Conservation (phyloP, 1,140 invertebrate genomes). For the Cataglyphis hispanica region DNA sequence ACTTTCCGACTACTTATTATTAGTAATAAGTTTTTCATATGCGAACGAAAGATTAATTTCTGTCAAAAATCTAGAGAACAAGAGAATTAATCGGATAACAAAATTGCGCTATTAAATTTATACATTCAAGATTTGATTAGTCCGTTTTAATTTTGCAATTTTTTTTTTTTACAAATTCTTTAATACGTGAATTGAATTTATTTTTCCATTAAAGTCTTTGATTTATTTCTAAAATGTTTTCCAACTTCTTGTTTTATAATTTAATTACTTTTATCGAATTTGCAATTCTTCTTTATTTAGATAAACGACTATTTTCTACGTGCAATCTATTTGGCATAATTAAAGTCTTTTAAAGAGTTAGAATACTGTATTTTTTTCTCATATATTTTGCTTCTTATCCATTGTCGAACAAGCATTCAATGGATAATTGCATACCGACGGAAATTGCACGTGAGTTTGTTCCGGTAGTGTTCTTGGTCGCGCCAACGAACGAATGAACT, state of each 20-base stretch:
- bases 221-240: background rate
- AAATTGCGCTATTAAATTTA: too few relatives aligned
- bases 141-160: background rate
- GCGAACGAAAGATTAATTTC: background rate
- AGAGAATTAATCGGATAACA: background rate
- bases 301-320: background rate
- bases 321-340: background rate
- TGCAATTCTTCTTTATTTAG: background rate
- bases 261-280: background rate
- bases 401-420: background rate
- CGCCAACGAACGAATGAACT: constrained; percentile 40
- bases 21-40: background rate
- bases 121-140: too few relatives aligned
- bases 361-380: constrained; percentile 22
- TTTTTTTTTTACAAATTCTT: background rate
- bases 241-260: background rate
- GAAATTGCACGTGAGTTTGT: constrained; percentile 37
- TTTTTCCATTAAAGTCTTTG: background rate
- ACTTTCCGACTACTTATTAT: background rate
- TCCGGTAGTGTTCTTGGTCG: constrained; percentile 13
- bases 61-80: background rate
- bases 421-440: background rate
- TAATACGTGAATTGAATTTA: background rate
- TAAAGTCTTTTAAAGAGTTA: background rate
- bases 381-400: background rate